Evolutionary conservation across 2,888 invertebrate genomes (phyloP), one percentile per base, ranked within the genome.

Genomic region (Cephus pulcher): DNA sequence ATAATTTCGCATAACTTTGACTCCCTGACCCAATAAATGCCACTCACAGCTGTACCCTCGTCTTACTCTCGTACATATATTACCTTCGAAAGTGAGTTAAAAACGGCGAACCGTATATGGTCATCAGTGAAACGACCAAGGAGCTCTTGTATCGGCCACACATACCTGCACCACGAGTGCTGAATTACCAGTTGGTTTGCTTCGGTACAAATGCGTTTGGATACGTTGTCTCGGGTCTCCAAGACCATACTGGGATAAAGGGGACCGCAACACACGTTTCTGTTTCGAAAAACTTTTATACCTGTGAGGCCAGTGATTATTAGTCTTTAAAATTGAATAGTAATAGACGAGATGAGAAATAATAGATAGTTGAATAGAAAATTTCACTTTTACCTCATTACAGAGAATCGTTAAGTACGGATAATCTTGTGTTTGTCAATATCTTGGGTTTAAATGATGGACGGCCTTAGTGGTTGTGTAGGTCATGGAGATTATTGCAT

Each of bases 31-130:
- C 23, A 56, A 56, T 56, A 56, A 56, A 23, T 56, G 15, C 40
- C 15, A 40, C 40, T 40, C 40, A 40, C 40, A 40, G 40, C 56
- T 56, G 6, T 56, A 56, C 56, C 23, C 23, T 56, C 56, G 56
- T 56, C 56, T 56, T 23, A 56, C 23, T 56, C 56, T 56, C 9
- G 23, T 56, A 23, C 23, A 56, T 56, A 56, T 56, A 23, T 56
- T 82, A 82, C 85, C 86, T 85, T 86, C 86, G 83, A 85, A 84
- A 87, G 85, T 86, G 81, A 84, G 82, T 87, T 87, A 82, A 85
- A 85, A 89, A 86, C 86, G 80, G 78, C 84, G 81, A 77, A 81
- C 89, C 89, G 85, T 89, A 89, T 88, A 88, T 86, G 88, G 88
- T 76, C 81, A 81, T 78, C 76, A 77, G 75, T 75, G 34, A 77